Conservation (phyloP, 2,797 vertebrate genomes). For the Sebastolobus alascanus region DNA sequence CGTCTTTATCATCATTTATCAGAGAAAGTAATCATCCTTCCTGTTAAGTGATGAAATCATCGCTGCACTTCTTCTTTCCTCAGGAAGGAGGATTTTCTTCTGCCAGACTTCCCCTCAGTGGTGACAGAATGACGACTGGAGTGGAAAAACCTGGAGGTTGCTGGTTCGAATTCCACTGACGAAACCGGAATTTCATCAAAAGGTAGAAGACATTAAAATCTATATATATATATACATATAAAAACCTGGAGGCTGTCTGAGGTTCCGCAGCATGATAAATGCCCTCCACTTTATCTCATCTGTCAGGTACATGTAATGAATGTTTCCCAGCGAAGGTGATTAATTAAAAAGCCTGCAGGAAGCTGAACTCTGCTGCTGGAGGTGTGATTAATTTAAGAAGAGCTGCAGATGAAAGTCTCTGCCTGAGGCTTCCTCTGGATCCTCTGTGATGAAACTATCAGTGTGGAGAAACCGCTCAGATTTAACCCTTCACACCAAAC, state of each 20-base stretch:
- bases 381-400: constrained; percentile 45
- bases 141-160: neutral
- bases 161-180: neutral
- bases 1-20: constrained; percentile 16
- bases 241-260: neutral
- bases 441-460: constrained; percentile 14
- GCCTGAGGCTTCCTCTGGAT: constrained; percentile 30
- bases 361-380: constrained; percentile 45
- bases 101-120: neutral
- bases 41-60: constrained; percentile 2
- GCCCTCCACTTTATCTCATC: constrained; percentile 15
- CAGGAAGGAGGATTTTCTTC: neutral
- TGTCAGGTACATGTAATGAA: constrained; percentile 23
- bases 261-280: constrained; percentile 18
- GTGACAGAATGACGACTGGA: neutral
- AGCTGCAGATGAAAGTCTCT: constrained; percentile 49
- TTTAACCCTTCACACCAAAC: neutral
- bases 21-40: neutral
- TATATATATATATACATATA: too few relatives aligned
- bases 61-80: neutral
- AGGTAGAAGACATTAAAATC: neutral
- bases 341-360: constrained; percentile 38
- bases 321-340: constrained; percentile 23
- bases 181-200: neutral
- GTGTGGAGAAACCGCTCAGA: neutral